phyloP scores from a whole-genome alignment of 2,888 invertebrate genomes.

The Pogonocherus hispidulus region DNA sequence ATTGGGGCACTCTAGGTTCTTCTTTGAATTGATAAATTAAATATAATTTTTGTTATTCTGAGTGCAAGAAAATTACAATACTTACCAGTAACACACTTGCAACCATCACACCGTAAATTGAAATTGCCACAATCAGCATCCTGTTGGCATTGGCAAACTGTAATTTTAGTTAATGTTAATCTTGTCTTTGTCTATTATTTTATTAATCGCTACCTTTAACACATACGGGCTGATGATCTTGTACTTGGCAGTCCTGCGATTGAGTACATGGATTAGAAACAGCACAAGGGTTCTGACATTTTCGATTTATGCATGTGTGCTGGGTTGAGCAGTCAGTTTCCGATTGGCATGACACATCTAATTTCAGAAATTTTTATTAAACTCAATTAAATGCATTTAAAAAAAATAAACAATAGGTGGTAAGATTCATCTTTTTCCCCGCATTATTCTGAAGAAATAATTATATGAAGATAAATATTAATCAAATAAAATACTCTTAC shows the following conservation, averaged over 20 bases:
- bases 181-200: background rate
- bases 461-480: too few relatives aligned
- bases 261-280: constrained; percentile 80
- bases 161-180: constrained; percentile 35
- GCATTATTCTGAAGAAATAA: too few relatives aligned
- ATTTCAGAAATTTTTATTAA: constrained; percentile 60
- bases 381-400: constrained; percentile 11
- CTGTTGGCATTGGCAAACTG: constrained; percentile 81
- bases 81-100: constrained; percentile 77
- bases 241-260: constrained; percentile 85
- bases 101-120: constrained; percentile 77
- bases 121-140: constrained; percentile 76
- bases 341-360: constrained; percentile 82
- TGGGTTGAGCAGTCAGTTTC: constrained; percentile 85
- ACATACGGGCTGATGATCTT: constrained; percentile 87
- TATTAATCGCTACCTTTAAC: constrained; percentile 75
- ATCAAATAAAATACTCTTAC: too few relatives aligned
- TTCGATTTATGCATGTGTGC: constrained; percentile 83
- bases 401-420: background rate
- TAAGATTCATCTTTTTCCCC: constrained; percentile 10
- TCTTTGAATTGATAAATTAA: constrained; percentile 55
- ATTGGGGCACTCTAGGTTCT: constrained; percentile 66
- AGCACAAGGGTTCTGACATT: constrained; percentile 87
- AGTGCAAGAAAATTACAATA: constrained; percentile 37
- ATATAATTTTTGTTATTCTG: background rate